A percentile compares a stretch with the other conserved stretches of the same genome.
Evolutionary conservation across 2,113 vertebrate species (phyloP).

Genomic region (Sciurus niger): DNA sequence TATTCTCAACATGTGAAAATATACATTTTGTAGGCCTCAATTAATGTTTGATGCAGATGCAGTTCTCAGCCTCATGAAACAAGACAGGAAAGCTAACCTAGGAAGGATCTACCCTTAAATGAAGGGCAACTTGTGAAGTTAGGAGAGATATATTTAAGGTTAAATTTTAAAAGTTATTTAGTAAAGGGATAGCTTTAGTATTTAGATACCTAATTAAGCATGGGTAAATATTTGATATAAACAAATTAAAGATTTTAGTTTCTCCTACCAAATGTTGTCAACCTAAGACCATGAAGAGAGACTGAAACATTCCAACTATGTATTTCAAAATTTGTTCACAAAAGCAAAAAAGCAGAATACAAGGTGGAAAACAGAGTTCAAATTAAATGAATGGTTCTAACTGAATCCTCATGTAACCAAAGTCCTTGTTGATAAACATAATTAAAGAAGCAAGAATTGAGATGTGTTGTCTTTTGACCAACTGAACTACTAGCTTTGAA

Average conservation of each 20-base stretch:
- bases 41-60: too few species aligned
- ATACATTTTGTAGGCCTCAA: too few species aligned
- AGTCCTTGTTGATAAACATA: neutral
- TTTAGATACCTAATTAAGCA: neutral
- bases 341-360: neutral
- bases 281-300: neutral
- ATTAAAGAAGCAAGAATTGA: neutral
- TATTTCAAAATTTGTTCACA: neutral
- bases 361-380: conserved; percentile 8
- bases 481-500: neutral
- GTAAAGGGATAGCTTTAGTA: neutral
- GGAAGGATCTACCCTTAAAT: neutral
- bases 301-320: neutral
- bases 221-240: neutral
- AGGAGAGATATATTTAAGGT: neutral
- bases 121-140: neutral
- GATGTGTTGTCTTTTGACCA: neutral
- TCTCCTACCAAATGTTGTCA: neutral
- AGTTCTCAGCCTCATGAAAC: too few species aligned
- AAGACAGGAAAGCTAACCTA: neutral
- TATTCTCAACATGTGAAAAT: too few species aligned
- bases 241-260: conserved; percentile 18
- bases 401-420: neutral
- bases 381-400: neutral
- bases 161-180: neutral